Percentiles rank a stretch among this genome's conserved stretches.
Conservation (phyloP, 2,797 vertebrate species). For the Brachymystax lenok region DNA sequence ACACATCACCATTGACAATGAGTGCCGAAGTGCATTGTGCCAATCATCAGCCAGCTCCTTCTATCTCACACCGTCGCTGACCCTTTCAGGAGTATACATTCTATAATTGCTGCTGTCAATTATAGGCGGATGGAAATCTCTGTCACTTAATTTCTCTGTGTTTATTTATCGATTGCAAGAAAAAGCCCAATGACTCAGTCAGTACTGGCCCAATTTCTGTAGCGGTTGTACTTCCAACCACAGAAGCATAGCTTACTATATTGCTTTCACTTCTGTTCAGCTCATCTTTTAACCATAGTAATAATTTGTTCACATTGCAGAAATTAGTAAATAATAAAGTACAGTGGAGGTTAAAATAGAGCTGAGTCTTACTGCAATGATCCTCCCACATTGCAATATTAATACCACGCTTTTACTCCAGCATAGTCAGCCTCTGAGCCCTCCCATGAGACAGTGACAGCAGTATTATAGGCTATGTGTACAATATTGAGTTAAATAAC, state of each 20-base stretch:
- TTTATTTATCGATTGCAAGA: background rate
- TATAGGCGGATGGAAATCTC: background rate
- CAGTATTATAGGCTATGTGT: background rate
- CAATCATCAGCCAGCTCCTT: background rate
- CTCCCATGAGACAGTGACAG: background rate
- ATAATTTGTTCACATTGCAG: no score
- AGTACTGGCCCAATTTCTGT: background rate
- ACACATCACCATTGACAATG: background rate
- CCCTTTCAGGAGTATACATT: slow-evolving; percentile 22
- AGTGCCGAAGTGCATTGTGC: background rate
- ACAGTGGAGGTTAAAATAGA: background rate
- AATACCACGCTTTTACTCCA: background rate
- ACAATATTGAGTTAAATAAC: slow-evolving; percentile 1
- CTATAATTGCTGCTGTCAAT: slow-evolving; percentile 5
- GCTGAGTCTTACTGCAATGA: background rate
- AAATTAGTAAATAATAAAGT: no score
- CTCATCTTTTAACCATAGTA: no score
- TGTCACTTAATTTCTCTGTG: background rate
- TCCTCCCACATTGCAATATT: background rate
- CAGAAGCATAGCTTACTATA: background rate
- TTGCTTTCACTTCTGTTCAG: no score
- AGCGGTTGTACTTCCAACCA: background rate
- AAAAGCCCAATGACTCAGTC: no score
- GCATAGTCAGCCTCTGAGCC: background rate
- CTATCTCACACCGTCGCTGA: slow-evolving; percentile 13